Conservation (phyloP, 1,140 invertebrate genomes). For the Habropoda laboriosa region DNA sequence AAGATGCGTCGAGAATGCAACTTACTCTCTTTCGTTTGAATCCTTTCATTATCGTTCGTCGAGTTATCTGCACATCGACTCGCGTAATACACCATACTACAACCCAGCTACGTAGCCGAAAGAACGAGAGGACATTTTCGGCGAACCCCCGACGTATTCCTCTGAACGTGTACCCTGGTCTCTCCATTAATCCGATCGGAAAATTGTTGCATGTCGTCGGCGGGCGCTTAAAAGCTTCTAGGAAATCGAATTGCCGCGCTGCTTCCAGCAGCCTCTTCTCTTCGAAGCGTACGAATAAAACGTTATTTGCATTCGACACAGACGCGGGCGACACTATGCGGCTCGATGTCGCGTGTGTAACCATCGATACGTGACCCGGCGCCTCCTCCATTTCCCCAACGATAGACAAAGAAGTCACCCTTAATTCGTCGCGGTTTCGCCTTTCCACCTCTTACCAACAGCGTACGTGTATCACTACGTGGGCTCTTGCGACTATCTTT, state of each 20-base stretch:
- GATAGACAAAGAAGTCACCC: slow-evolving; percentile 24
- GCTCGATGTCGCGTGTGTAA: background rate
- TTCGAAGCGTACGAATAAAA: slow-evolving; percentile 23
- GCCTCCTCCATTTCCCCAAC: too few relatives aligned
- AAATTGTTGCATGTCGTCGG: slow-evolving; percentile 16
- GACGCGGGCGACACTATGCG: background rate
- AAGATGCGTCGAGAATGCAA: too few relatives aligned
- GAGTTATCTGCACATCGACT: too few relatives aligned
- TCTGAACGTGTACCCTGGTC: background rate
- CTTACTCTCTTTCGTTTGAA: too few relatives aligned
- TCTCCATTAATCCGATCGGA: slow-evolving; percentile 32
- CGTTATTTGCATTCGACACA: slow-evolving; percentile 18
- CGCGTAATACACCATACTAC: too few relatives aligned
- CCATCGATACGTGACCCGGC: slow-evolving; percentile 35
- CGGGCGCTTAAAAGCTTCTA: slow-evolving; percentile 12
- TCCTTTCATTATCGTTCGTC: too few relatives aligned
- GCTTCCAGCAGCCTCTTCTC: too few relatives aligned
- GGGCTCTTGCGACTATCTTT: background rate
- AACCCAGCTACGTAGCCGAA: too few relatives aligned
- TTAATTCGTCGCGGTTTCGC: slow-evolving; percentile 14
- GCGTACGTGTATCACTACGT: too few relatives aligned
- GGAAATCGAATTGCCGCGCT: slow-evolving; percentile 28
- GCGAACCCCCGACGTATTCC: too few relatives aligned
- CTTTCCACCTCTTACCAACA: background rate
- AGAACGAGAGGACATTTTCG: too few relatives aligned